Percentiles rank a stretch among this genome's conserved stretches.
Evolutionary conservation across 2,797 vertebrate species (phyloP).

Genomic region (Megaceryle alcyon): DNA sequence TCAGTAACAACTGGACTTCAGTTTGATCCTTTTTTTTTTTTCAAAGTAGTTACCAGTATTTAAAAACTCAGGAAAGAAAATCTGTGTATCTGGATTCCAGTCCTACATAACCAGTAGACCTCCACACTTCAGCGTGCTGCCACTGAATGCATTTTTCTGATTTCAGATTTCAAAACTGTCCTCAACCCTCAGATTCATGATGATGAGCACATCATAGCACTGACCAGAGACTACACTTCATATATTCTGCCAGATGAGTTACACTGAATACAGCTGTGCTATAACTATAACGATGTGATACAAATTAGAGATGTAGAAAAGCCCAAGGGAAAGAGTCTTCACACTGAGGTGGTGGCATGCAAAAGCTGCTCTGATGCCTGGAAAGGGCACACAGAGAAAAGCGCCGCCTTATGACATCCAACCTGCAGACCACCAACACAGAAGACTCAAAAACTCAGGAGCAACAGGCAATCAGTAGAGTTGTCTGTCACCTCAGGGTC

Average conservation of each 20-base stretch:
- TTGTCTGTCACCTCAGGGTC: neutral
- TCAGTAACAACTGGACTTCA: neutral
- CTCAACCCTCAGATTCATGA: neutral
- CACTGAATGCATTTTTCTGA: neutral
- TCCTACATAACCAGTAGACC: neutral
- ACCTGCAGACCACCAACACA: neutral
- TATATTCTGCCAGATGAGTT: neutral
- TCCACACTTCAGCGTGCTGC: neutral
- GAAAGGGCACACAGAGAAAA: neutral
- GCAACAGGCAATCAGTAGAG: neutral
- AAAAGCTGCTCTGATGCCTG: neutral
- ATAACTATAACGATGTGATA: neutral
- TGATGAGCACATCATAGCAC: rapidly evolving
- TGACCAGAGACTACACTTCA: neutral
- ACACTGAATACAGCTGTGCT: neutral
- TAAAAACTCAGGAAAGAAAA: neutral
- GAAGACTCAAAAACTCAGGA: neutral
- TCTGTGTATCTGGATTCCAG: neutral
- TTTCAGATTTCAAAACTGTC: neutral
- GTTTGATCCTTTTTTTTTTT: neutral
- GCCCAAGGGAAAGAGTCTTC: neutral
- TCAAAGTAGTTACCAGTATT: neutral
- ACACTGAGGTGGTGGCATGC: neutral
- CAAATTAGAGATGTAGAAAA: neutral
- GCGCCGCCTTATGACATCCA: neutral